Evolutionary conservation across 2,888 invertebrate genomes (phyloP).

Genomic region (Luperina nickerlii): DNA sequence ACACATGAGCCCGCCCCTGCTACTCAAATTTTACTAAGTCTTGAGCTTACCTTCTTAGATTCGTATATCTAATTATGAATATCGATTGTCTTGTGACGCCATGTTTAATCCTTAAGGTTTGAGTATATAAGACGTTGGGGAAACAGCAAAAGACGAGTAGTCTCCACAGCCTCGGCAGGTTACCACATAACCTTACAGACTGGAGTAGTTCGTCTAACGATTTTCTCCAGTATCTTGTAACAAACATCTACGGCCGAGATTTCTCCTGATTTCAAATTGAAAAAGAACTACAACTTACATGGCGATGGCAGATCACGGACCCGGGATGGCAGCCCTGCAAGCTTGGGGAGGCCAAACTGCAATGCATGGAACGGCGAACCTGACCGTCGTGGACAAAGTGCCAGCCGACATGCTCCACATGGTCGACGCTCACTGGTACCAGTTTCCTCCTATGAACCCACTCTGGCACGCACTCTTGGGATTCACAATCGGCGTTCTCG

Average conservation of each 20-base stretch:
- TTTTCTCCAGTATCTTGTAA: conserved; percentile 90
- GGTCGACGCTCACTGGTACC: conserved; percentile 96
- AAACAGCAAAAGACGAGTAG: conserved; percentile 80
- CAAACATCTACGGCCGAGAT: conserved; percentile 84
- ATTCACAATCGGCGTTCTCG: conserved; percentile 94
- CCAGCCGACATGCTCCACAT: conserved; percentile 93
- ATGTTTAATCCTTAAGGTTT: conserved; percentile 78
- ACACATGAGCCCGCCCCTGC: conserved; percentile 32
- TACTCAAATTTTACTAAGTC: conserved; percentile 67
- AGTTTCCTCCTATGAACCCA: conserved; percentile 96
- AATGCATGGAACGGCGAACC: conserved; percentile 90
- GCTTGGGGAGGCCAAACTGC: conserved; percentile 86
- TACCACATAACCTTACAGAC: conserved; percentile 81
- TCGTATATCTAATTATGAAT: conserved; percentile 88
- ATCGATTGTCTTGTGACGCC: conserved; percentile 85
- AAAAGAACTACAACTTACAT: conserved; percentile 72
- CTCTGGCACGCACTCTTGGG: conserved; percentile 96
- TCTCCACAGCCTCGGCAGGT: conserved; percentile 84
- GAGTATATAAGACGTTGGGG: conserved; percentile 82
- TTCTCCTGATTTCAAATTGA: conserved; percentile 72
- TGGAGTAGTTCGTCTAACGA: conserved; percentile 90
- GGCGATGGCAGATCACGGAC: conserved; percentile 83
- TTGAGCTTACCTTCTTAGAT: conserved; percentile 84
- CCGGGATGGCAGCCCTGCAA: conserved; percentile 86
- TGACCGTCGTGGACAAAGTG: conserved; percentile 96